These are phyloP conservation scores for Syngnathoides biaculeatus DNA, from an alignment of 2,113 vertebrate species.

Conservation along the genomic window DNA sequence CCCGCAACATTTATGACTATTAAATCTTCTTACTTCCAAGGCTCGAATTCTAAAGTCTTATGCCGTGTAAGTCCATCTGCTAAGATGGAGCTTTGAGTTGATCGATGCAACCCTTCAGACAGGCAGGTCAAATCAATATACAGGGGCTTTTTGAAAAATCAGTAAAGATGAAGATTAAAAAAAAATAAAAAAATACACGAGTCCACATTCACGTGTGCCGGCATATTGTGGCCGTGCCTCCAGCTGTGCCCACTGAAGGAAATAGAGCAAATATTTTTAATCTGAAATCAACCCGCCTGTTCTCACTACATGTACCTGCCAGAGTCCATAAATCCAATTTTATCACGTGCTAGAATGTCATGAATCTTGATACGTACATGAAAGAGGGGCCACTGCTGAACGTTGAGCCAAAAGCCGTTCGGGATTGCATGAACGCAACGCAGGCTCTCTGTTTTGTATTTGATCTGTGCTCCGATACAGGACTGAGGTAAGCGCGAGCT, in stretches of 20 bases:
- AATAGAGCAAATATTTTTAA: conserved; percentile 17
- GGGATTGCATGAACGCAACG: conserved; percentile 35
- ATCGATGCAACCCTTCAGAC: conserved; percentile 48
- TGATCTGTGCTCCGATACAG: conserved; percentile 46
- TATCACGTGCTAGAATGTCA: conserved; percentile 33
- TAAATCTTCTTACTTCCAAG: conserved; percentile 17
- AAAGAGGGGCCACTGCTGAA: conserved; percentile 46
- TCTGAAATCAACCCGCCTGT: conserved; percentile 10
- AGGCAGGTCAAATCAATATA: conserved; percentile 45
- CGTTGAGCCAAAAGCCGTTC: conserved; percentile 35
- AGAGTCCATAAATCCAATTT: conserved; percentile 43
- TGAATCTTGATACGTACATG: conserved; percentile 48
- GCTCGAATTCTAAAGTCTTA: conserved; percentile 22
- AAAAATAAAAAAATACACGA: not conserved
- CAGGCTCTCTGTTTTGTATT: conserved; percentile 56
- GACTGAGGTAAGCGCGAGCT: conserved; percentile 73
- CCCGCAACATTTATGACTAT: conserved; percentile 25
- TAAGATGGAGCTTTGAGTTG: conserved; percentile 33
- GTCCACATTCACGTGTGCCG: not conserved
- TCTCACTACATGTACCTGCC: conserved; percentile 33
- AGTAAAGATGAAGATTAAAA: too few relatives aligned
- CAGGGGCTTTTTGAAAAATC: conserved; percentile 43
- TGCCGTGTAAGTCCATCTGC: conserved; percentile 24
- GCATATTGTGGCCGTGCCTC: not conserved
- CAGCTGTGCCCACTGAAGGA: conserved; percentile 23